A percentile compares a stretch with the other conserved stretches of the same genome.
Conservation (phyloP, 2,797 vertebrate genomes). For the Rallus crepitans region DNA sequence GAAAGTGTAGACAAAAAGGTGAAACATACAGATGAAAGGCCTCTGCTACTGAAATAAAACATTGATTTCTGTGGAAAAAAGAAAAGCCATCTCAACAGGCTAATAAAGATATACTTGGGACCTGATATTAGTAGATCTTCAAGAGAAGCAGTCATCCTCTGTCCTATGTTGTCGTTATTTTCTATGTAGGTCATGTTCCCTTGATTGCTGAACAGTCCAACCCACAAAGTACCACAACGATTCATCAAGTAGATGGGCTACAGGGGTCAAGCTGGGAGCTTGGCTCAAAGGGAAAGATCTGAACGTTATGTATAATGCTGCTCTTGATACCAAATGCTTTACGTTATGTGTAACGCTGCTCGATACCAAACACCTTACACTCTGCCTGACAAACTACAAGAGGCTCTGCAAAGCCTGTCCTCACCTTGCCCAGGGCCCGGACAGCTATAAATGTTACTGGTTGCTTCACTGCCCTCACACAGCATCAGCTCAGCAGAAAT, state of each 20-base stretch:
- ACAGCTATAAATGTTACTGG: accelerated
- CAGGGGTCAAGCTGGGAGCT: neutral
- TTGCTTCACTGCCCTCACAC: neutral
- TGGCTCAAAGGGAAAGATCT: neutral
- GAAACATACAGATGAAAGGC: neutral
- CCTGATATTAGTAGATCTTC: neutral
- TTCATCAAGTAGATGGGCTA: neutral
- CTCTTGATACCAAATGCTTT: neutral
- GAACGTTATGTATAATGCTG: accelerated
- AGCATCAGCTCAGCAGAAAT: accelerated
- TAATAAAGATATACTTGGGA: neutral
- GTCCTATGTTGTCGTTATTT: neutral
- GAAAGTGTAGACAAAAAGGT: neutral
- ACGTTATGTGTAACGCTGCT: accelerated
- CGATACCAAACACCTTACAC: neutral
- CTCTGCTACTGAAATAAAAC: neutral
- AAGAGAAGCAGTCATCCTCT: neutral
- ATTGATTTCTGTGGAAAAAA: neutral
- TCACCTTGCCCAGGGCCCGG: accelerated
- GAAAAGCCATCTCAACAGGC: neutral
- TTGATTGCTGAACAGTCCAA: neutral
- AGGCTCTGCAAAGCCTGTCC: neutral
- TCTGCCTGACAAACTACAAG: neutral
- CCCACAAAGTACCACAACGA: neutral
- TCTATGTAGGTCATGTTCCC: neutral